phyloP scores from a whole-genome alignment of 2,113 vertebrate species.

The Ceratotherium simum region DNA sequence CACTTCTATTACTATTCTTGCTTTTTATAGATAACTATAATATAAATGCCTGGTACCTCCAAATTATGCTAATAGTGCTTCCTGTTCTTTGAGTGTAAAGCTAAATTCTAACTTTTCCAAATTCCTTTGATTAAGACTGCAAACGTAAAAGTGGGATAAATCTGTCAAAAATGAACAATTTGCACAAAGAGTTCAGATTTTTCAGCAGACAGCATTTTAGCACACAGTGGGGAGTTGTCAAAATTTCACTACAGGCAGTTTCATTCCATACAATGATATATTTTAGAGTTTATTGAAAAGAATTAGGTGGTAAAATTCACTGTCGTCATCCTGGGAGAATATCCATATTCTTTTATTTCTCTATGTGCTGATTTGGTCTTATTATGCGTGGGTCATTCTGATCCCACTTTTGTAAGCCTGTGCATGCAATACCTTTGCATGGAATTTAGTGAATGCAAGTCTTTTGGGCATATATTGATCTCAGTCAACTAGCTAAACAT shows the following conservation, averaged over 20 bases:
- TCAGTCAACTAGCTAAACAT: constrained; percentile 22
- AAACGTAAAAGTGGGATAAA: constrained; percentile 77
- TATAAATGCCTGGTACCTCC: constrained; percentile 15
- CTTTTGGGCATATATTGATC: not conserved
- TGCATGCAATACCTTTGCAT: not conserved
- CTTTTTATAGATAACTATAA: not conserved
- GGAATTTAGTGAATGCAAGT: not conserved
- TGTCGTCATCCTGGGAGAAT: constrained; percentile 39
- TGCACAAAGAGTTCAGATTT: constrained; percentile 79
- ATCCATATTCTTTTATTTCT: constrained; percentile 60
- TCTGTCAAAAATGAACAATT: constrained; percentile 83
- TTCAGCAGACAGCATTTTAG: constrained; percentile 83
- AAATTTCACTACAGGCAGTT: constrained; percentile 81
- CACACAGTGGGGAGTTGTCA: constrained; percentile 85
- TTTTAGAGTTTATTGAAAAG: constrained; percentile 76
- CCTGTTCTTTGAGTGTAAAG: constrained; percentile 1
- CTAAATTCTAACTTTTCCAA: constrained; percentile 65
- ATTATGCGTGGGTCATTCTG: not conserved
- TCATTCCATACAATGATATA: constrained; percentile 76
- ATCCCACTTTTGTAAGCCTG: not conserved
- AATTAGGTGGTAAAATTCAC: constrained; percentile 62
- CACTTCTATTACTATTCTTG: not conserved
- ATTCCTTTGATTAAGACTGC: constrained; percentile 80
- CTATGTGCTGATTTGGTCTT: not conserved
- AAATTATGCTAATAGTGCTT: constrained; percentile 16